Base-by-base conservation (phyloP, 2,113 vertebrate species). In the Forbesichthys papilliferus region DNA sequence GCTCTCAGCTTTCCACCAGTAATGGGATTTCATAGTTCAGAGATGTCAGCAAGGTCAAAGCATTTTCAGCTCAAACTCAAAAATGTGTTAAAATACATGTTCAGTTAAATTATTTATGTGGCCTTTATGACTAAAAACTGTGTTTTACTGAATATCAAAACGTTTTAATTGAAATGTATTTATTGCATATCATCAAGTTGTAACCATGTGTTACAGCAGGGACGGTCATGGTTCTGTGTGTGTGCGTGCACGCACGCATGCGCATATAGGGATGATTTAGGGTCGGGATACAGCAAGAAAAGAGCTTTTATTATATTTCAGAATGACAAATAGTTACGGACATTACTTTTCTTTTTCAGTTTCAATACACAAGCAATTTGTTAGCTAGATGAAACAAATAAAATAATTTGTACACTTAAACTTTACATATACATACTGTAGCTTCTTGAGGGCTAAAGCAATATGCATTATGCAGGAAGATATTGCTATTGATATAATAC, bases 401-500 rank as follows among this genome's bases (percentile, higher is more conserved):
- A 94, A 95, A 94, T 96, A 90, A 92, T 95, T 94, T 99, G 93
- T 98, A 98, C 95, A 98, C 90, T 89, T 88, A 86, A 94, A 94
- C 93, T 92, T 96, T 95, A 97, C 94, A 96, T 16, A 94, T 95
- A 95, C 93, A 95, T 90, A 92, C 75, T 88, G 89, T 84, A 92
- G 91, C 90, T 93, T 93, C 93, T 92, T 86, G 93, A 91, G 88
- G 89, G 91, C 92, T 92, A 92, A 94, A 96, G 94, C 91, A 92
- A 94, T 93, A 93, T 94, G 93, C 92, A 94, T 94, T 86, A 87
- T 74, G 93, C 92, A 94, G 94, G 90, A 93, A 95, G 92, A 90
- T 94, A 94, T 92, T 90, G 94, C 94, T 96, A 94, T 93, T 94
- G 92, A 93, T 97, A 98, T 97, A 93, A 93, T 97, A 97, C 96